These are phyloP conservation scores for Dyspetes luteomarginatus DNA, from an alignment of 2,888 invertebrate species.

Conservation along the genomic window DNA sequence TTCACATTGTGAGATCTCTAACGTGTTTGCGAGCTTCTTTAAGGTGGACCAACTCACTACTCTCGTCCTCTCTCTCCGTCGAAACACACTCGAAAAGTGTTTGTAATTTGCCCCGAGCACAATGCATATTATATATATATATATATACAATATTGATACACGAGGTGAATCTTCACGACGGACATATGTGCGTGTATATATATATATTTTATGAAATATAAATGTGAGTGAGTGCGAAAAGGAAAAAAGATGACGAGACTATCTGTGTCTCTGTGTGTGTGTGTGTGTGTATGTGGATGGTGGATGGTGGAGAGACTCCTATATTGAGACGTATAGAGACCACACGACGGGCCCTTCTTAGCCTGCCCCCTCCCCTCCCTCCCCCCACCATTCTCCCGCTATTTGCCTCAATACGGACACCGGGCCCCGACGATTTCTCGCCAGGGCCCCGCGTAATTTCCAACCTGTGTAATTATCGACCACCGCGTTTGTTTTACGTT, in stretches of 20 bases:
- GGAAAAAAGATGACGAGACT: slow-evolving; percentile 5
- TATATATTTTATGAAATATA: slow-evolving; percentile 10
- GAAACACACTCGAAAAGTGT: slow-evolving; percentile 47
- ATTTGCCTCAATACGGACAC: slow-evolving; percentile 32
- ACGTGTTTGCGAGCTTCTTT: slow-evolving; percentile 56
- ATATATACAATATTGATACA: slow-evolving; percentile 46
- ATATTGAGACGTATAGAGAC: slow-evolving; percentile 80
- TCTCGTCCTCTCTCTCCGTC: slow-evolving; percentile 28
- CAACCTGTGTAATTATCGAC: slow-evolving; percentile 77
- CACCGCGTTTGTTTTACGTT: slow-evolving; percentile 70
- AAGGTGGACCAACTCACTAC: slow-evolving; percentile 51
- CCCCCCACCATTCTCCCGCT: background rate
- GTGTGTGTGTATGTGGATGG: slow-evolving; percentile 26
- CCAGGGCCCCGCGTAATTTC: slow-evolving; percentile 74
- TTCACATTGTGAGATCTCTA: slow-evolving; percentile 27
- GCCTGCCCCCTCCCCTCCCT: background rate
- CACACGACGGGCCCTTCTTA: slow-evolving; percentile 73
- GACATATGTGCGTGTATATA: background rate
- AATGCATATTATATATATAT: slow-evolving; percentile 11
- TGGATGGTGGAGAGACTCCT: slow-evolving; percentile 32
- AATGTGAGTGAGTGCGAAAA: slow-evolving; percentile 42
- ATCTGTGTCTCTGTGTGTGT: background rate
- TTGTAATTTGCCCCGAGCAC: slow-evolving; percentile 47
- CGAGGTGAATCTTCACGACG: slow-evolving; percentile 9
- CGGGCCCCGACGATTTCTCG: slow-evolving; percentile 50